Percentiles rank a stretch among this genome's conserved stretches.
phyloP scores from a whole-genome alignment of 2,888 invertebrate genomes.

The Hermaeophaga mercurialis region DNA sequence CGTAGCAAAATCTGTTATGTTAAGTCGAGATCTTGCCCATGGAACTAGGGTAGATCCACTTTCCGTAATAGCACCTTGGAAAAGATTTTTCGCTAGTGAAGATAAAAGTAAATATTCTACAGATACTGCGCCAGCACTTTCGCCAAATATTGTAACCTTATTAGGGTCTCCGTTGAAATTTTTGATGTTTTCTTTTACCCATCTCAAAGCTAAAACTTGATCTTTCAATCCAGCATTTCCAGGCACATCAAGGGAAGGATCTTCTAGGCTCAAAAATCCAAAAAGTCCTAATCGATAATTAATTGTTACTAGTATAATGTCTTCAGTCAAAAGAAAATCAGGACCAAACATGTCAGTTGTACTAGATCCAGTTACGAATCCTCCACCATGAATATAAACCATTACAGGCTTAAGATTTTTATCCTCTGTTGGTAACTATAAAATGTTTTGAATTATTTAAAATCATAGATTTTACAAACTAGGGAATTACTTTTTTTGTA shows the following conservation, averaged over 20 bases:
- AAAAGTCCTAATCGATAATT: slow-evolving; percentile 59
- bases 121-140: slow-evolving; percentile 32
- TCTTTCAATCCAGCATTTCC: slow-evolving; percentile 63
- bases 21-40: slow-evolving; percentile 37
- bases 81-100: slow-evolving; percentile 36
- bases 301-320: slow-evolving; percentile 58
- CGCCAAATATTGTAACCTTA: slow-evolving; percentile 52
- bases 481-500: slow-evolving; percentile 15
- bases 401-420: slow-evolving; percentile 50
- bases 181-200: slow-evolving; percentile 59
- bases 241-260: slow-evolving; percentile 57
- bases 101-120: slow-evolving; percentile 32
- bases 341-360: slow-evolving; percentile 54
- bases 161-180: slow-evolving; percentile 44
- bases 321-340: slow-evolving; percentile 58
- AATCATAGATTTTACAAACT: neutral
- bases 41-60: slow-evolving; percentile 43
- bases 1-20: slow-evolving; percentile 21
- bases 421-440: slow-evolving; percentile 25
- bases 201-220: slow-evolving; percentile 59
- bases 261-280: slow-evolving; percentile 60
- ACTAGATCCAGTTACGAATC: slow-evolving; percentile 48
- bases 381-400: slow-evolving; percentile 57
- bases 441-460: neutral
- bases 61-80: slow-evolving; percentile 43